These are phyloP conservation scores for Diaperis boleti DNA, from an alignment of 2,888 invertebrate species.

Conservation along the genomic window DNA sequence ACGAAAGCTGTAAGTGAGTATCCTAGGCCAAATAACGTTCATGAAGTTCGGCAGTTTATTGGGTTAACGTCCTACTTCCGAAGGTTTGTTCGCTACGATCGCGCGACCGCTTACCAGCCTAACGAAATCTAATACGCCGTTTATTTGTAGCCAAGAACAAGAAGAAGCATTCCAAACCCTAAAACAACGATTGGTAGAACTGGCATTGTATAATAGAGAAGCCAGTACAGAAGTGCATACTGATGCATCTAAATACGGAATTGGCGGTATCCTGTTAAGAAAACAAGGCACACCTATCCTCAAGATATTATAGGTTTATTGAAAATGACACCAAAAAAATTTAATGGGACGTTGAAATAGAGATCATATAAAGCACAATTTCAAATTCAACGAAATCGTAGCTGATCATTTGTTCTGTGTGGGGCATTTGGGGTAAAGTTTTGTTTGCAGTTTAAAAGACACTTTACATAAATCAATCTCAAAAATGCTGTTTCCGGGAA, in stretches of 20 bases:
- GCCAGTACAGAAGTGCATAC: conserved; percentile 51
- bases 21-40: conserved; percentile 28
- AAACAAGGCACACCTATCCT: no score
- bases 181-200: conserved; percentile 43
- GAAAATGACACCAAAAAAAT: no score
- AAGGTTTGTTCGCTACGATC: conserved; percentile 45
- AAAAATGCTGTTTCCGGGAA: no score
- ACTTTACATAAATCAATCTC: no score
- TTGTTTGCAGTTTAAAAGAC: no score
- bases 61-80: conserved; percentile 39
- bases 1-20: conserved; percentile 23
- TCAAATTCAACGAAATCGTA: no score
- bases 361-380: no score
- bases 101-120: conserved; percentile 8
- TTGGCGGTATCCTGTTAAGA: conserved; percentile 52
- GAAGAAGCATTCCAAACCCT: conserved; percentile 38
- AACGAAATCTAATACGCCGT: conserved; percentile 33
- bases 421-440: no score
- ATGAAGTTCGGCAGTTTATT: no score
- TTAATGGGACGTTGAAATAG: no score
- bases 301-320: no score
- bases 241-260: conserved; percentile 51
- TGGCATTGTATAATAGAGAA: conserved; percentile 47
- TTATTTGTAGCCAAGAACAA: conserved; percentile 32
- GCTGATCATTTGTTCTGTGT: no score